A percentile compares a stretch with the other conserved stretches of the same genome.
Conservation (phyloP, 2,888 invertebrate genomes). For the Aricia artaxerxes region DNA sequence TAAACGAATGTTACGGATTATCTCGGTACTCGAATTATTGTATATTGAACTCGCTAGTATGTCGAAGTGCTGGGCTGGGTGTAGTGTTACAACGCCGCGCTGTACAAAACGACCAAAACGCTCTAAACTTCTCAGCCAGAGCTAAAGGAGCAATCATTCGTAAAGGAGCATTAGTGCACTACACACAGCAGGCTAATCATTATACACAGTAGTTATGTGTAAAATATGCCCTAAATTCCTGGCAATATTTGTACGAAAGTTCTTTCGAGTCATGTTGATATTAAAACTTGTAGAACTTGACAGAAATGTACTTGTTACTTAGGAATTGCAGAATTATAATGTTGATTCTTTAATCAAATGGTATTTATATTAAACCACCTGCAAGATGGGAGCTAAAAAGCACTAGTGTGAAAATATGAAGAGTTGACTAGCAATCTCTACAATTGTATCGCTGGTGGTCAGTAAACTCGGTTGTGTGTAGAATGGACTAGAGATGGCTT, state of each 20-base stretch:
- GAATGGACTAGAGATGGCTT: not conserved
- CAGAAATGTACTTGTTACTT: no score
- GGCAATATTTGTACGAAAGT: no score
- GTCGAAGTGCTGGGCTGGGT: not conserved
- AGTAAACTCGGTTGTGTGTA: no score
- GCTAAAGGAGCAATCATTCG: constrained; percentile 14
- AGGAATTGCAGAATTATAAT: no score
- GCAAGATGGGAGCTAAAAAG: no score
- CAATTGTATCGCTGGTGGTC: no score
- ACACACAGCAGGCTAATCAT: not conserved
- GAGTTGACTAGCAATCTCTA: no score
- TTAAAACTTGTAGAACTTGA: no score
- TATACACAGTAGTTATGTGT: not conserved
- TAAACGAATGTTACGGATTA: not conserved
- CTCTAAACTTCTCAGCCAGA: not conserved
- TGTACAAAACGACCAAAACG: not conserved
- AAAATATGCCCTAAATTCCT: not conserved
- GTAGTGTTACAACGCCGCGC: not conserved
- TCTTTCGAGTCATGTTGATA: no score
- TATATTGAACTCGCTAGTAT: not conserved
- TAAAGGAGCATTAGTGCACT: constrained; percentile 3
- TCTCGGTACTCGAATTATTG: not conserved
- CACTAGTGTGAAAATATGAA: no score
- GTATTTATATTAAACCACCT: no score
- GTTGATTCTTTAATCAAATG: no score